Evolutionary conservation across 1,140 invertebrate species (phyloP), one percentile per base, ranked within the genome.

Genomic region (Ectropis grisescens): DNA sequence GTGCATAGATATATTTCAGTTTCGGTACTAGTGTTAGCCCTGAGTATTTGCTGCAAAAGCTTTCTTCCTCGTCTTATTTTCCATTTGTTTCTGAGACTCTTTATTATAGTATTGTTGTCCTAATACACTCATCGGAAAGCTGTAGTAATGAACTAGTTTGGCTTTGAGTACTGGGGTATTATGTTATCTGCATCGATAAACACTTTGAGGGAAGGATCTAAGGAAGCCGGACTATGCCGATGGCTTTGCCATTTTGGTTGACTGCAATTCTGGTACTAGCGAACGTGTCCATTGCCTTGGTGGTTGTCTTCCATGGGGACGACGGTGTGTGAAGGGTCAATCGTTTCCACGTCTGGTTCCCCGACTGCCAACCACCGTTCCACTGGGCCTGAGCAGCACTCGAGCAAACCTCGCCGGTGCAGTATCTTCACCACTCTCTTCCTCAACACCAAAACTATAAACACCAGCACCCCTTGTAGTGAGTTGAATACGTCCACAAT

Each of bases 381-480:
- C 0, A 60, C 23, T 1, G 29, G 36, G 0, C 30, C 40, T 6
- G 56, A 44, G 3, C 53, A 10, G 29, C 58, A 66, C 7, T 52
- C 46, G 23, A 74, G 32, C 43, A 45, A 58, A 10, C 67, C 65
- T 4, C 39, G 42, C 23, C 45, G 55, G 10, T 59, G 47, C 41
- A 90, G 46, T 0, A 79, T 67, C 25, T 85, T 85, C 6, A 86
- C 52, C 0, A 86, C 87, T 24, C 84, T 68, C 40, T 81, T 82
- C 0, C 88, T 66, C 19, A 81, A 84, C 1, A 85, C 74, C 16
- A 89, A 41, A 2, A 89, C 28, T 1, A 89, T 28, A 47, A 90
- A 89, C 43, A 89, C 87, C 12, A 88, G 49, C 2, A 87, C 33
- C 0, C 88, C 88, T 76, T 88, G 86, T 0, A 88, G 47, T 1